These are phyloP conservation scores for Molorchus minor DNA, from an alignment of 2,888 invertebrate genomes.

Conservation along the genomic window DNA sequence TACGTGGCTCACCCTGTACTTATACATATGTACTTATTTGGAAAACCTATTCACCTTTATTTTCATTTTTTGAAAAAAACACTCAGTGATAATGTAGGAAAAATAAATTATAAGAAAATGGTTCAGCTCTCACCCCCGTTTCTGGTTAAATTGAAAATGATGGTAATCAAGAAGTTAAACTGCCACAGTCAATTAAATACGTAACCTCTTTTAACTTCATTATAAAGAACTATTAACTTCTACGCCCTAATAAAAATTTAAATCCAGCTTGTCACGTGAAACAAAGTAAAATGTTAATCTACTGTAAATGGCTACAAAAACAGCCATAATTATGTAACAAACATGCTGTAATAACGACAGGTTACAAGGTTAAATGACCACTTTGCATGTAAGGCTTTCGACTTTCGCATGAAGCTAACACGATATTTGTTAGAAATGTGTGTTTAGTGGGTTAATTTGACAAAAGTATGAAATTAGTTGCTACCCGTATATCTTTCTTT, in stretches of 20 bases:
- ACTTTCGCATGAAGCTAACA: constrained; percentile 20
- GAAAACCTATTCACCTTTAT: too few relatives aligned
- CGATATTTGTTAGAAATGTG: constrained; percentile 31
- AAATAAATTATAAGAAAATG: too few relatives aligned
- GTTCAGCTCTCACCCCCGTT: too few relatives aligned
- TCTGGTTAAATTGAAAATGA: too few relatives aligned
- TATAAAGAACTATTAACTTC: background rate
- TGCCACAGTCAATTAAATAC: too few relatives aligned
- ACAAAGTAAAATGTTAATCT: constrained; percentile 29
- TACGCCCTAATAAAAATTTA: background rate
- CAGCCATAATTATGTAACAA: constrained; percentile 32
- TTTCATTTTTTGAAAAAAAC: too few relatives aligned
- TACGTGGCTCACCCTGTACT: too few relatives aligned
- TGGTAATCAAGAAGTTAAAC: too few relatives aligned
- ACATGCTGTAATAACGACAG: constrained; percentile 32
- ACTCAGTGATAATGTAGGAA: too few relatives aligned
- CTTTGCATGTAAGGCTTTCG: constrained; percentile 36
- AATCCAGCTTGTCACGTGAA: constrained; percentile 1
- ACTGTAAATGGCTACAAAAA: constrained; percentile 29
- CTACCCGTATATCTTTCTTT: constrained; percentile 10
- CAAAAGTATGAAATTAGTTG: constrained; percentile 22
- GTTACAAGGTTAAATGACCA: constrained; percentile 38
- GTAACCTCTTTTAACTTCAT: too few relatives aligned
- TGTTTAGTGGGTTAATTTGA: constrained; percentile 33
- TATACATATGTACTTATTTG: too few relatives aligned